phyloP scores from a whole-genome alignment of 2,888 invertebrate species.

The Zaprionus bogoriensis region DNA sequence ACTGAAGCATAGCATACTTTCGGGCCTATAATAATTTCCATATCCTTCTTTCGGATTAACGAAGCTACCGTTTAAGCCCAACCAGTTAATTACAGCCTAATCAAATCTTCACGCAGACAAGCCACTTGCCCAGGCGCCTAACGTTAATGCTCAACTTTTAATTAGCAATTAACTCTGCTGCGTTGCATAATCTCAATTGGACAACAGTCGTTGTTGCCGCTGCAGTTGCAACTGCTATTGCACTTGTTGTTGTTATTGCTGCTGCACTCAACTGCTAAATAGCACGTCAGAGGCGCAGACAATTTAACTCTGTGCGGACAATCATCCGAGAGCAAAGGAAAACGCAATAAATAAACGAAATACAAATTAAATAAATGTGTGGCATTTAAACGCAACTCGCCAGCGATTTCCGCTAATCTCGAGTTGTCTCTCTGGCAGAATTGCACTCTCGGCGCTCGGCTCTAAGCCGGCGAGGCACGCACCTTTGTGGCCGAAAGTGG shows the following conservation, averaged over 20 bases:
- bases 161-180: constrained; percentile 64
- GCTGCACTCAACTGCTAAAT: constrained; percentile 20
- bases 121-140: constrained; percentile 23
- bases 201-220: too few relatives aligned
- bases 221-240: background rate
- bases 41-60: too few relatives aligned
- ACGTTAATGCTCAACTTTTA: constrained; percentile 63
- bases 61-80: constrained; percentile 10
- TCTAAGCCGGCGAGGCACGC: constrained; percentile 31
- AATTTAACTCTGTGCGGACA: constrained; percentile 46
- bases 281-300: constrained; percentile 31
- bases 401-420: constrained; percentile 60
- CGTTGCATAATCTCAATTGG: constrained; percentile 57
- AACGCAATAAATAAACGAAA: constrained; percentile 52
- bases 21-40: background rate
- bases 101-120: constrained; percentile 32
- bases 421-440: constrained; percentile 16
- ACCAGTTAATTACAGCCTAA: constrained; percentile 31
- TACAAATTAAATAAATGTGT: constrained; percentile 75
- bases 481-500: constrained; percentile 28
- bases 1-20: constrained; percentile 4
- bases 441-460: background rate
- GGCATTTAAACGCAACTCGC: constrained; percentile 68
- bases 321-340: constrained; percentile 17
- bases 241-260: background rate